Percentiles rank a stretch among this genome's conserved stretches.
Evolutionary conservation across 2,888 invertebrate species (phyloP).

Genomic region (Diabrotica balteata): DNA sequence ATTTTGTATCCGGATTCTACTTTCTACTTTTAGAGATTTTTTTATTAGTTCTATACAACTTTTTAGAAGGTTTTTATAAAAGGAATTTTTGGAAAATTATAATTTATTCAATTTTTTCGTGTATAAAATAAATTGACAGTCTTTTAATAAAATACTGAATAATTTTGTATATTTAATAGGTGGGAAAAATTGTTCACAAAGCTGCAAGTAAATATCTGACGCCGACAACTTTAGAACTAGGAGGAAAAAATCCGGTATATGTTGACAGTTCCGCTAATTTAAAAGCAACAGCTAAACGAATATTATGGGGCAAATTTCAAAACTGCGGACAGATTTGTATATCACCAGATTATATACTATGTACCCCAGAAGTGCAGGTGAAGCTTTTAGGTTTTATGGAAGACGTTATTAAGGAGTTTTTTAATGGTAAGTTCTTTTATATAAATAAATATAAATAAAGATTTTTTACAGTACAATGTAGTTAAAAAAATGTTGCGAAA

Average conservation of each 20-base stretch:
- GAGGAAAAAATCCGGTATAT: constrained; percentile 86
- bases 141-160: neutral
- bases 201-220: constrained; percentile 88
- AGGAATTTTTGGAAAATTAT: too few relatives aligned
- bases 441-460: too few relatives aligned
- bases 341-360: constrained; percentile 93
- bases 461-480: too few relatives aligned
- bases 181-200: constrained; percentile 88
- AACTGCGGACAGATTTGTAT: constrained; percentile 97
- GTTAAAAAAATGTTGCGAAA: too few relatives aligned
- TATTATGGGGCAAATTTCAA: constrained; percentile 94
- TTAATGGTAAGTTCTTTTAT: constrained; percentile 68
- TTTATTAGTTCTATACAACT: too few relatives aligned
- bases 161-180: constrained; percentile 48
- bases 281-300: constrained; percentile 76
- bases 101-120: too few relatives aligned
- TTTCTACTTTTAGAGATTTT: too few relatives aligned
- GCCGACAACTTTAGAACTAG: constrained; percentile 78
- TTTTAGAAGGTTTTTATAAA: too few relatives aligned
- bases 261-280: constrained; percentile 86
- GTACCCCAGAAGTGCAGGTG: constrained; percentile 78
- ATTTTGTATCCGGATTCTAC: too few relatives aligned
- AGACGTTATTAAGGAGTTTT: constrained; percentile 80
- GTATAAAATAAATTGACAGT: too few relatives aligned
- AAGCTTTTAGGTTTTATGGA: constrained; percentile 61